A percentile compares a stretch with the other conserved stretches of the same genome.
Conservation (phyloP, 2,797 vertebrate genomes). For the Melopsittacus undulatus region DNA sequence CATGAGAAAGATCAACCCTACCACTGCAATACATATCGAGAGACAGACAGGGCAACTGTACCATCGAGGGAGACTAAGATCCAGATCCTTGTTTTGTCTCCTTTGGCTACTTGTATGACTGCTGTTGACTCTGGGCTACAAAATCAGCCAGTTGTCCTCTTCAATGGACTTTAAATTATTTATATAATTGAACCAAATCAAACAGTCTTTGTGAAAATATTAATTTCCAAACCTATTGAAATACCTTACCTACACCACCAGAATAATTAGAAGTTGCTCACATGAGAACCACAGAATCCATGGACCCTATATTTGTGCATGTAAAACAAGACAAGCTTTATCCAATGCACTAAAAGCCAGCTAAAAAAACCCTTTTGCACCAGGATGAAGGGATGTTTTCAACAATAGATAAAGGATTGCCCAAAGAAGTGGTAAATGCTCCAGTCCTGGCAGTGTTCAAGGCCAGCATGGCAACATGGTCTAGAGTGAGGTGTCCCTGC, state of each 20-base stretch:
- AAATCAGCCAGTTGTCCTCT: neutral
- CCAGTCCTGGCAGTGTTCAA: neutral
- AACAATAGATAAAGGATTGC: neutral
- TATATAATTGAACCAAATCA: neutral
- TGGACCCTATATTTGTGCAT: neutral
- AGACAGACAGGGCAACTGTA: neutral
- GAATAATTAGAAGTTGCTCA: neutral
- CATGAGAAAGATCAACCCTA: neutral
- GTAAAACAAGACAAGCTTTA: neutral
- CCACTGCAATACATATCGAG: neutral
- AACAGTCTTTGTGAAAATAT: neutral
- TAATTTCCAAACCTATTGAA: neutral
- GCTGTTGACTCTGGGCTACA: neutral
- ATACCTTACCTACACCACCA: neutral
- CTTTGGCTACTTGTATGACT: neutral
- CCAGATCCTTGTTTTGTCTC: neutral
- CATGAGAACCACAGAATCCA: neutral
- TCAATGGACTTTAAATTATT: neutral
- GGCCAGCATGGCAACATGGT: neutral
- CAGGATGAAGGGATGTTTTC: neutral
- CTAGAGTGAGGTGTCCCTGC: neutral
- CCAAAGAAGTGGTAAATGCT: neutral
- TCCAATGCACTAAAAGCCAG: neutral
- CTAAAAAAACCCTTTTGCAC: neutral
- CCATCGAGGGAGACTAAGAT: neutral